Conservation (phyloP, 2,113 vertebrate species). For the Pseudopipra pipra region DNA sequence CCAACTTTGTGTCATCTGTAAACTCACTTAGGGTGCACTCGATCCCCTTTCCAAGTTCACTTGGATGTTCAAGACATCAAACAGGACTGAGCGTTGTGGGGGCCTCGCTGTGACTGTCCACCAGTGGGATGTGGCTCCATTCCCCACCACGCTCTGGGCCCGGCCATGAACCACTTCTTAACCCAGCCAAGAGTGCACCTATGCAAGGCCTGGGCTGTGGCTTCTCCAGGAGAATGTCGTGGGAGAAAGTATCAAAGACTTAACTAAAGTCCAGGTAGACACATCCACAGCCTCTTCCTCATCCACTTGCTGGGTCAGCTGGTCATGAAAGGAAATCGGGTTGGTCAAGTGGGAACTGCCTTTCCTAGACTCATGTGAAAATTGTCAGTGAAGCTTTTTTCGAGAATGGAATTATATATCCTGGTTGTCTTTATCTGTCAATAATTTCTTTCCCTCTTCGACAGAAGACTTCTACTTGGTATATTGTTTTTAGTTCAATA, state of each 20-base stretch:
- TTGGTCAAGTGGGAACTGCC: accelerated
- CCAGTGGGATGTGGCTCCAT: background rate
- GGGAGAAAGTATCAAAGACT: accelerated
- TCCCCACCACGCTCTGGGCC: background rate
- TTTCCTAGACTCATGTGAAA: background rate
- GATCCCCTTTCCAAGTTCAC: background rate
- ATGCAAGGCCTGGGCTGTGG: background rate
- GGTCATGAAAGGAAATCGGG: background rate
- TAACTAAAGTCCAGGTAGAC: background rate
- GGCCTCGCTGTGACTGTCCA: too few species aligned
- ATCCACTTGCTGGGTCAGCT: background rate
- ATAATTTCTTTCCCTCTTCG: background rate
- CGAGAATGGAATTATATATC: background rate
- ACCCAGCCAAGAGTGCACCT: background rate
- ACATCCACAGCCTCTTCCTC: background rate
- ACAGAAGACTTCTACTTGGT: background rate
- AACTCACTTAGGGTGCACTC: accelerated
- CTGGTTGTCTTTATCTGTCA: background rate
- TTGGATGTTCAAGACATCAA: too few species aligned
- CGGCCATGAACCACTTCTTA: background rate
- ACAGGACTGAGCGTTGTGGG: background rate
- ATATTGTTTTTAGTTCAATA: background rate
- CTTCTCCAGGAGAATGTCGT: background rate
- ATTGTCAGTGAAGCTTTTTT: background rate
- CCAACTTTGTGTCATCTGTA: background rate